Evolutionary conservation across 2,113 vertebrate genomes (phyloP).

Genomic region (Thryonomys swinderianus): DNA sequence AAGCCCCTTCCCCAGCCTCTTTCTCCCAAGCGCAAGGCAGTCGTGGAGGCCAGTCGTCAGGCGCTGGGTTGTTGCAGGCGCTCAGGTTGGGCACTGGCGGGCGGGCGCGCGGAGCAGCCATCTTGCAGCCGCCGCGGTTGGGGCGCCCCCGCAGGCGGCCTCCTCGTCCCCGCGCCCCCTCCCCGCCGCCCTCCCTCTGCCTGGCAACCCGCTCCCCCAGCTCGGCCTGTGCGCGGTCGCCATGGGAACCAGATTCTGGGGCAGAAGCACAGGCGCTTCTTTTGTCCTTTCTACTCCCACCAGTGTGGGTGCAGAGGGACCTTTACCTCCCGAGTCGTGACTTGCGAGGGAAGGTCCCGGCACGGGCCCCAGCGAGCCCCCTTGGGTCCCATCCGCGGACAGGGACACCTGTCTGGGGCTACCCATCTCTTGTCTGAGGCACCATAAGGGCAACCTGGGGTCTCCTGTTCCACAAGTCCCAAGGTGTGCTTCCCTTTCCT

Average conservation of each 20-base stretch:
- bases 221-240: constrained; percentile 60
- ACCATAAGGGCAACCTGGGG: neutral
- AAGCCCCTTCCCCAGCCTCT: neutral
- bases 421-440: neutral
- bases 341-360: neutral
- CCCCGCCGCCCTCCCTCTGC: constrained; percentile 30
- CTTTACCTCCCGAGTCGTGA: neutral
- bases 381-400: rapidly evolving
- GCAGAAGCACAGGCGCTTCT: constrained; percentile 61
- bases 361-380: neutral
- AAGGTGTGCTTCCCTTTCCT: neutral
- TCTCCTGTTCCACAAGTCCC: neutral
- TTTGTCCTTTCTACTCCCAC: constrained; percentile 68
- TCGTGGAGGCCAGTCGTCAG: neutral
- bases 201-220: constrained; percentile 56
- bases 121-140: constrained; percentile 53
- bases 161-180: constrained; percentile 46
- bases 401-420: neutral
- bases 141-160: constrained; percentile 59
- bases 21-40: neutral
- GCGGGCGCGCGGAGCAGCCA: constrained; percentile 61
- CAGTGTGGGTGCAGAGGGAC: neutral
- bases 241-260: constrained; percentile 77
- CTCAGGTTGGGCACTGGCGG: neutral
- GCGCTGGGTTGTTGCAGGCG: neutral